Base-by-base conservation (phyloP, 2,797 vertebrate genomes). In the Morelia viridis region DNA sequence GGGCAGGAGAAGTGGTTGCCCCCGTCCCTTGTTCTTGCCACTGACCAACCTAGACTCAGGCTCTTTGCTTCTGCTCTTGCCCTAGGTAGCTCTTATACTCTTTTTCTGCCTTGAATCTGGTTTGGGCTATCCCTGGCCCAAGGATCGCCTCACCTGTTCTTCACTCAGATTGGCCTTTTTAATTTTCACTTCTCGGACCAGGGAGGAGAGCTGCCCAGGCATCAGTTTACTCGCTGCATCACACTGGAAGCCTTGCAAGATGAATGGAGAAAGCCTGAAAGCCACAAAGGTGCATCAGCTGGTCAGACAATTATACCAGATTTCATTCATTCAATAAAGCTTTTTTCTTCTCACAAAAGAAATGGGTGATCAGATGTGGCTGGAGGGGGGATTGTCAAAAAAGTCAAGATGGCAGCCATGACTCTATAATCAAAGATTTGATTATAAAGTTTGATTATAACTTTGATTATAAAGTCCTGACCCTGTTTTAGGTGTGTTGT, bases 71-170 rank as follows among this genome's bases (percentile, higher is more conserved):
- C 50, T 22, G 15, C 87, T 10, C 31, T 9, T 41, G 1, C n/a
- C n/a, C 4, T 41, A 11, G 1, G 15, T 6, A 17, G 10, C 15
- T 94, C 15, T 83, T 93, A 85, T 96, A 97, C 97, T 97, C 97
- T 94, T 5, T 95, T 4, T 94, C 6, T 80, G 9, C 35, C 19
- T 24, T 46, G 71, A 46, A 80, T 41, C 71, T 80, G 71, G 35
- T 80, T 80, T 80, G 71, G 41, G 4, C 71, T 46, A 35, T 10
- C 10, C 71, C 57, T n/a, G 26, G 12, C 17, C 89, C 41, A 31
- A 53, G 5, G 12, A 13, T 5, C 11, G 93, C 17, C 92, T 94
- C 90, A 97, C 97, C 97, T 97, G 97, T 94, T 96, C 90, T 4
- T 95, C 6, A 91, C 83, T 94, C 89, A 97, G 95, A 35, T 35